Conservation (phyloP, 2,888 invertebrate genomes). For the Volucella inanis region DNA sequence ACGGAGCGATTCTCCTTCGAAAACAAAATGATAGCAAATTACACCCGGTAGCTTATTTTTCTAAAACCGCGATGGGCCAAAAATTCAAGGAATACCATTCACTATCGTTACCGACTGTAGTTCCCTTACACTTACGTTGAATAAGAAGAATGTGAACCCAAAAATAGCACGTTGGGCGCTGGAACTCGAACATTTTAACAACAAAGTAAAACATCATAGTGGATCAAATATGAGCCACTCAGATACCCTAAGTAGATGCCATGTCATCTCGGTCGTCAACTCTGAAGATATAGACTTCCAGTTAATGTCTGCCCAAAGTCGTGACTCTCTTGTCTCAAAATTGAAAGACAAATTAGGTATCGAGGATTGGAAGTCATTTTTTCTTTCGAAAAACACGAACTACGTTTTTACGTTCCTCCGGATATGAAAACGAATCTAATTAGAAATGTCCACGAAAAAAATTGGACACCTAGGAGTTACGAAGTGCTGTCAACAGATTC, state of each 20-base stretch:
- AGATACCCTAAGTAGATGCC: slow-evolving; percentile 28
- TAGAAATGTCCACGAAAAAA: slow-evolving; percentile 16
- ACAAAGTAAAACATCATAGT: slow-evolving; percentile 31
- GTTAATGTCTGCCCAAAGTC: slow-evolving; percentile 18
- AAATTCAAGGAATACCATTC: slow-evolving; percentile 75
- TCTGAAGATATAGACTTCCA: slow-evolving; percentile 33
- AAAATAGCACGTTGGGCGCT: slow-evolving; percentile 78
- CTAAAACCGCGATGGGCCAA: slow-evolving; percentile 76
- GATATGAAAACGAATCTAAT: slow-evolving; percentile 24
- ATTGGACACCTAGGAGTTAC: no score
- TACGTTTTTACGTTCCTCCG: slow-evolving; percentile 25
- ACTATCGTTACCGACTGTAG: slow-evolving; percentile 77
- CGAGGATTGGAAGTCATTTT: slow-evolving; percentile 22
- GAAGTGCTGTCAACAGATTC: slow-evolving; percentile 17
- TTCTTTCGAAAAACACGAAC: neutral
- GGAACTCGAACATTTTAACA: slow-evolving; percentile 33
- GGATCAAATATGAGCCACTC: slow-evolving; percentile 28
- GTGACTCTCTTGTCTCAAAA: no score
- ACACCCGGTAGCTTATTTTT: slow-evolving; percentile 73
- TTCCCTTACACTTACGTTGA: slow-evolving; percentile 75
- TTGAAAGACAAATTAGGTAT: no score
- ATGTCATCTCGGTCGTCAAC: neutral
- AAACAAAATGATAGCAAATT: slow-evolving; percentile 65
- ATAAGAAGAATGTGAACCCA: slow-evolving; percentile 75
- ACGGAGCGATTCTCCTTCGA: slow-evolving; percentile 76